A percentile compares a stretch with the other conserved stretches of the same genome.
phyloP scores from a whole-genome alignment of 2,888 invertebrate genomes.

The Plagodis pulveraria region DNA sequence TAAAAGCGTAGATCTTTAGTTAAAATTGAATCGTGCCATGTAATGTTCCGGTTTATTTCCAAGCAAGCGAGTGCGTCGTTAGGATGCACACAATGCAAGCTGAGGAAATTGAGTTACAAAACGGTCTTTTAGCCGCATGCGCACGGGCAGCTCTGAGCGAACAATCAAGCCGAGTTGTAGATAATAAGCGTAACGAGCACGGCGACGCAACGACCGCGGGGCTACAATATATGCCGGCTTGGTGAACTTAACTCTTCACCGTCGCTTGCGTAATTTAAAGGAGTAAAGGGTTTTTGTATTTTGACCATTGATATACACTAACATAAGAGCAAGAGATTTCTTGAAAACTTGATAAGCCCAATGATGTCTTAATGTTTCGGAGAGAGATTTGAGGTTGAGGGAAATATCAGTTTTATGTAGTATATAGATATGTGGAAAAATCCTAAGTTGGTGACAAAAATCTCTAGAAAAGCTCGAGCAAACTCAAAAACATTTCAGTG shows the following conservation, averaged over 20 bases:
- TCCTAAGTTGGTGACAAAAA: no score
- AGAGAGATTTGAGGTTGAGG: no score
- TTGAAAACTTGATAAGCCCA: no score
- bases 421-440: no score
- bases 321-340: no score
- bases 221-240: constrained; percentile 59
- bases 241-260: constrained; percentile 46
- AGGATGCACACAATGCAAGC: constrained; percentile 39
- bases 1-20: no score
- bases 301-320: no score
- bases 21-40: constrained; percentile 2
- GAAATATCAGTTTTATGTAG: no score
- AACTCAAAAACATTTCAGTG: no score
- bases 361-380: no score
- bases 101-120: constrained; percentile 62
- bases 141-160: constrained; percentile 63
- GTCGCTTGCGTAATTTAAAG: constrained; percentile 36
- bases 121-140: constrained; percentile 55
- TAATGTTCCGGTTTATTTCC: constrained; percentile 17
- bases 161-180: constrained; percentile 59
- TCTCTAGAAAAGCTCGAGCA: no score
- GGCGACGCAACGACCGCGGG: constrained; percentile 18
- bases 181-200: constrained; percentile 71
- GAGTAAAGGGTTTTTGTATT: background rate
- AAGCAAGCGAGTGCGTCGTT: constrained; percentile 10